Base-by-base conservation (phyloP, 2,797 vertebrate species). In the Tapera naevia region DNA sequence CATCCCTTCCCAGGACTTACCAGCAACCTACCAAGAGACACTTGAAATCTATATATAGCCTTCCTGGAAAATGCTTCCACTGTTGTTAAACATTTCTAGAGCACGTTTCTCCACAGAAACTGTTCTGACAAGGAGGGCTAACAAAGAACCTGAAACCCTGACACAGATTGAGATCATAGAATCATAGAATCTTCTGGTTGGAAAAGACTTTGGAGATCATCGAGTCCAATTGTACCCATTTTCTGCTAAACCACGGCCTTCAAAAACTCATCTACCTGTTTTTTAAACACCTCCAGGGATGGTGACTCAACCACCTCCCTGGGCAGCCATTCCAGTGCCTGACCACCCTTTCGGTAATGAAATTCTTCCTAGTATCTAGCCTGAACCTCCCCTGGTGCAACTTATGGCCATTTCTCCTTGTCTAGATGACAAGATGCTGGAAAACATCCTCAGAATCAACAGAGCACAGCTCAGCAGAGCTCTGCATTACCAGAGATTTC, bases 71-170 rank as follows among this genome's bases (percentile, higher is more conserved):
- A 79, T 6, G 25, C 39, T 92, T 66, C 71, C 46, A 65, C 9
- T 74, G 93, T 87, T 95, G 69, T 71, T 80, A 87, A 91, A 91
- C 90, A 48, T 48, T 76, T 80, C 72, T 66, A 48, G 46, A 75
- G 50, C 73, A 56, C 3, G 3, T 46, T 61, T 90, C 51, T 91
- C 53, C 64, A 53, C 45, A 90, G 73, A 93, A 73, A 65, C 75
- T 86, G 48, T 71, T 87, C 61, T 60, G 75, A 62, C 70, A 84
- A 57, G 41, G 33, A 92, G 48, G 19, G 60, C 58, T 88, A 73
- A 80, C 81, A 76, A 57, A 84, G 51, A 94, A 79, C 33, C 50
- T 61, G 39, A 83, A 93, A 78, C 46, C 67, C 62, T 3, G 32
- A 80, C 62, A 61, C 18, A 83, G 54, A 80, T 54, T 0, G 3